Base-by-base conservation (phyloP, 2,113 vertebrate species). In the Pycnonotus jocosus region DNA sequence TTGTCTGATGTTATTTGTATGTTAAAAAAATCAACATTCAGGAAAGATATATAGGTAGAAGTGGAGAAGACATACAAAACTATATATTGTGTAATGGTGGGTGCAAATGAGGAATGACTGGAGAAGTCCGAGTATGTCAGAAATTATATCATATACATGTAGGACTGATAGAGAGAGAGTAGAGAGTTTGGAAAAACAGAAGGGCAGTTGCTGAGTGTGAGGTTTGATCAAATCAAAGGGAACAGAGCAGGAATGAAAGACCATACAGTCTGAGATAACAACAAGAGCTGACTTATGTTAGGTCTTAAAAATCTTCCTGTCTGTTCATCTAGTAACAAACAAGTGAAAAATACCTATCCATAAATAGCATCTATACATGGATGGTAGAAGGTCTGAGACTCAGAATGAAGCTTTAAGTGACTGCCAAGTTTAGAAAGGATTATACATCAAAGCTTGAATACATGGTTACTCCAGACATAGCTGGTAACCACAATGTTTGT, bases 401-500 rank as follows among this genome's bases (percentile, higher is more conserved):
- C 56, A 80, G 76, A 92, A 86, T 66, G 76, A 86, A 73, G 35
- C 24, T 93, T 77, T 86, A 87, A 97, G 68, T 84, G 45, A 82
- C 33, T 97, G 89, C 64, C 81, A 73, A 96, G 92, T 61, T 82
- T 54, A 97, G 86, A 81, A 93, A 38, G 54, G 60, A 77, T 92
- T 81, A 37, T 27, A 91, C 51, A 97, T 60, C 80, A 96, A 95
- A 94, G 90, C 83, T 47, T 85, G 80, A 58, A 58, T 70, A 79
- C 30, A 8, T 38, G 47, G 81, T 86, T 91, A 57, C 61, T 83
- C 69, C 65, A 90, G 78, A 86, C 68, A 30, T 66, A 27, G 9
- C 73, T 78, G 44, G 56, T 76, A 94, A 90, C 64, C 54, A 54
- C 71, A 80, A 81, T 79, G 35, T 78, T 92, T 90, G 35, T 65